These are phyloP conservation scores for Pogonomyrmex barbatus DNA, from an alignment of 1,140 invertebrate species.

Conservation along the genomic window DNA sequence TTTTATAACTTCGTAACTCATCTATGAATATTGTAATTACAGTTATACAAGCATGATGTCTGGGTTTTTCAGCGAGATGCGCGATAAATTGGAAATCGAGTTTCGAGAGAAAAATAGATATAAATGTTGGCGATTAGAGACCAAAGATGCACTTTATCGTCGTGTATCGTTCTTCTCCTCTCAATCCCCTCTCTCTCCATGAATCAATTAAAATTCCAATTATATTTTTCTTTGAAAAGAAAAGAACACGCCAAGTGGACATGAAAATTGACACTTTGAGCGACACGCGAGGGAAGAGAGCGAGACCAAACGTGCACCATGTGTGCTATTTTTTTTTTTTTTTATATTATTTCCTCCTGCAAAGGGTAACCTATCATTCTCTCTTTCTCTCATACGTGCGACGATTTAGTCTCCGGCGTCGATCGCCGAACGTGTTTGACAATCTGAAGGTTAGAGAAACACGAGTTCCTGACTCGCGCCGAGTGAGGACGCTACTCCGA, in stretches of 20 bases:
- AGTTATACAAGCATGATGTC: neutral
- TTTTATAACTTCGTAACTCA: neutral
- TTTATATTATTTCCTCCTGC: neutral
- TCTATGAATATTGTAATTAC: constrained; percentile 23
- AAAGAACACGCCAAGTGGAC: neutral
- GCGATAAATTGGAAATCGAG: neutral
- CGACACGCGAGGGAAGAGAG: neutral
- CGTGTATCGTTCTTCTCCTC: neutral
- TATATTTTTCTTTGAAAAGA: too few species aligned
- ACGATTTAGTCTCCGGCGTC: neutral
- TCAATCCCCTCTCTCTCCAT: neutral
- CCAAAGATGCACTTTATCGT: neutral
- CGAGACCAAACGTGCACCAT: constrained; percentile 12
- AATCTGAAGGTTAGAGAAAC: neutral
- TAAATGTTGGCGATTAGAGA: neutral
- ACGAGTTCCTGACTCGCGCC: neutral
- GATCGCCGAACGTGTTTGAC: neutral
- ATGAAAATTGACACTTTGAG: neutral
- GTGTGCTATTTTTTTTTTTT: constrained; percentile 26
- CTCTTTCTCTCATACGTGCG: neutral
- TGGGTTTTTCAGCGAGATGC: too few species aligned
- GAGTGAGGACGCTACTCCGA: too few species aligned
- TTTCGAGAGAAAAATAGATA: too few species aligned
- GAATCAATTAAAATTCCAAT: neutral
- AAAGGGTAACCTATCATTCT: neutral